phyloP scores from a whole-genome alignment of 35 echinoderm and acorn worm genomes.

The Antedon bifida region DNA sequence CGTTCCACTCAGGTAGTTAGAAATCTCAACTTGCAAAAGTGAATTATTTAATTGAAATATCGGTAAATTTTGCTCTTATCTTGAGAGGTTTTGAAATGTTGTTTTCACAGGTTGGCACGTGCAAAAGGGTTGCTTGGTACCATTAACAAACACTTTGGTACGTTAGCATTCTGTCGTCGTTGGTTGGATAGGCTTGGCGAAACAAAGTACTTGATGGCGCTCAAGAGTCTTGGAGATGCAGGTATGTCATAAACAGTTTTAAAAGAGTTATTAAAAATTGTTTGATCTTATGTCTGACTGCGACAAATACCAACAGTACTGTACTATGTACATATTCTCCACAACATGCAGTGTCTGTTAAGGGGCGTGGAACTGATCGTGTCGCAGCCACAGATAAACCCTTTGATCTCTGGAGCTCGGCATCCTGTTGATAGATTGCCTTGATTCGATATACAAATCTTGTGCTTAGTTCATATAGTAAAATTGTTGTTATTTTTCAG shows the following conservation, averaged over 20 bases:
- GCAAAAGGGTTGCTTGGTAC: conserved; percentile 53
- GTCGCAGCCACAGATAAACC: too few species aligned
- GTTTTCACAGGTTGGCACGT: conserved; percentile 39
- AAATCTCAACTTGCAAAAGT: too few species aligned
- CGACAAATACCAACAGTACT: too few species aligned
- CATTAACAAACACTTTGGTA: conserved; percentile 88
- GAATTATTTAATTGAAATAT: too few species aligned
- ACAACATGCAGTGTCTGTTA: too few species aligned
- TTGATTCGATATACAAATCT: not conserved
- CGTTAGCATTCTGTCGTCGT: conserved; percentile 74
- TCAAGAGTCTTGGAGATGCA: conserved; percentile 81
- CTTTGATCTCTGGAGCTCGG: too few species aligned
- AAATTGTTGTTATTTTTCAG: conserved; percentile 27
- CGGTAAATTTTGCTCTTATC: too few species aligned
- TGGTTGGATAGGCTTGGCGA: conserved; percentile 84
- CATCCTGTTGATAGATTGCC: not conserved
- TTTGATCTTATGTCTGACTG: too few species aligned
- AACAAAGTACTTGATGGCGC: conserved; percentile 80
- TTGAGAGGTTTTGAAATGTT: too few species aligned
- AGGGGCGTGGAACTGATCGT: too few species aligned
- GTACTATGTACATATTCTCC: too few species aligned
- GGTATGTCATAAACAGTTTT: conserved; percentile 45
- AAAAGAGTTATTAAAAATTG: not conserved
- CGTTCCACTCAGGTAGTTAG: conserved; percentile 76
- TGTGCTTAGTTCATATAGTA: not conserved